Evolutionary conservation across 1,140 invertebrate species (phyloP), one percentile per base, ranked within the genome.

Genomic region (Drosophila trapezifrons): DNA sequence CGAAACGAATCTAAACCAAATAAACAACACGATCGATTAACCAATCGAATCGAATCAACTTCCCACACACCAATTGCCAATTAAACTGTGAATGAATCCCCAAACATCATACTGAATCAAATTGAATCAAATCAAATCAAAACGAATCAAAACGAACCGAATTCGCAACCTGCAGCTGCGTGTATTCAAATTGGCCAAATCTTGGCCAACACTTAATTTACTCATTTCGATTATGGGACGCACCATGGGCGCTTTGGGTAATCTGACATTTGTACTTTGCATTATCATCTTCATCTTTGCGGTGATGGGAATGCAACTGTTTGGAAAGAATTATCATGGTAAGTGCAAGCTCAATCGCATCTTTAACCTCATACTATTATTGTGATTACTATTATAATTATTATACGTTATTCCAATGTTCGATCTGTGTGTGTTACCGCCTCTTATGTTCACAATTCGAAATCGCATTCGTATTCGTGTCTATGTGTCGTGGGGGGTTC

Each of bases 281-380:
- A 98, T 99, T 93, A 98, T 99, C 93, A 98, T 99, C 93, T 99
- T 98, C 94, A 99, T 99, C 92, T 99, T 98, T 93, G 97, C 98
- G 92, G 97, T 99, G 71, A 98, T 99, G 97, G 98, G 98, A 80
- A 98, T 98, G 96, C 97, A 98, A 93, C 94, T 99, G 71, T 98
- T 99, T 93, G 97, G 97, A 72, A 96, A 97, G 92, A 96, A 97
- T 91, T 99, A 98, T 92, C 94, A 94, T 92, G 96, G 96, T 97
- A 94, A 94, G 93, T 92, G 43, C 18, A 40, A 29, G n/a, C 32
- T 18, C 35, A 42, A 46, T 17, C 25, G 42, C 47, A 45, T n/a
- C 35, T 18, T 37, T 52, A 37, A 37, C 29, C 17, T 51, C 43
- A 43, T n/a, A n/a, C n/a, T n/a, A n/a, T n/a, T n/a, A n/a, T n/a